Conservation (phyloP, 1,140 invertebrate genomes). For the Chironomus striatipennis region DNA sequence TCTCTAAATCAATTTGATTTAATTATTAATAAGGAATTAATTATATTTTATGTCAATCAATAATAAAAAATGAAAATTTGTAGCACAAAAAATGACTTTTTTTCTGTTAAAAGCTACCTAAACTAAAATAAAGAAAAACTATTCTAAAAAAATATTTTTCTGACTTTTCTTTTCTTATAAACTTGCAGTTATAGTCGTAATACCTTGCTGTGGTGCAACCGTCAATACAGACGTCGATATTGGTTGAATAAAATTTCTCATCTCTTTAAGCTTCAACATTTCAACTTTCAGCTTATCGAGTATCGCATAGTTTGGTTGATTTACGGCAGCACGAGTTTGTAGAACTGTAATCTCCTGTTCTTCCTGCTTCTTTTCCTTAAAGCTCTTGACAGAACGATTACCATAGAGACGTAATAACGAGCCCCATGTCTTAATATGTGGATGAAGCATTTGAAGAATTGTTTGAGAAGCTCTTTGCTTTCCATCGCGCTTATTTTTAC, state of each 20-base stretch:
- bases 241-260: constrained; percentile 56
- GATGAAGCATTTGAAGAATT: constrained; percentile 85
- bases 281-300: constrained; percentile 81
- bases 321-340: constrained; percentile 80
- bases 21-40: too few relatives aligned
- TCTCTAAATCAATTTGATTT: too few relatives aligned
- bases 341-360: constrained; percentile 90
- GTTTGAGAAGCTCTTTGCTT: constrained; percentile 93
- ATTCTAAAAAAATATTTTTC: too few relatives aligned
- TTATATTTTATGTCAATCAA: too few relatives aligned
- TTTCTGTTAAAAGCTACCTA: too few relatives aligned
- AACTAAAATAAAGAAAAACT: too few relatives aligned
- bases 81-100: too few relatives aligned
- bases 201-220: constrained; percentile 30
- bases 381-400: constrained; percentile 81
- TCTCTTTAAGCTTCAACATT: constrained; percentile 71
- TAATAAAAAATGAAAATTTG: too few relatives aligned
- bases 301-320: constrained; percentile 89
- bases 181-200: too few relatives aligned
- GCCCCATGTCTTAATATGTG: constrained; percentile 91
- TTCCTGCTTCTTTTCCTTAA: constrained; percentile 89
- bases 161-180: too few relatives aligned
- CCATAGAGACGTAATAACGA: constrained; percentile 88
- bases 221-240: constrained; percentile 63
- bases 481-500: constrained; percentile 95